Conservation (phyloP, 2,113 vertebrate genomes). For the Psittacula cyanocephala region DNA sequence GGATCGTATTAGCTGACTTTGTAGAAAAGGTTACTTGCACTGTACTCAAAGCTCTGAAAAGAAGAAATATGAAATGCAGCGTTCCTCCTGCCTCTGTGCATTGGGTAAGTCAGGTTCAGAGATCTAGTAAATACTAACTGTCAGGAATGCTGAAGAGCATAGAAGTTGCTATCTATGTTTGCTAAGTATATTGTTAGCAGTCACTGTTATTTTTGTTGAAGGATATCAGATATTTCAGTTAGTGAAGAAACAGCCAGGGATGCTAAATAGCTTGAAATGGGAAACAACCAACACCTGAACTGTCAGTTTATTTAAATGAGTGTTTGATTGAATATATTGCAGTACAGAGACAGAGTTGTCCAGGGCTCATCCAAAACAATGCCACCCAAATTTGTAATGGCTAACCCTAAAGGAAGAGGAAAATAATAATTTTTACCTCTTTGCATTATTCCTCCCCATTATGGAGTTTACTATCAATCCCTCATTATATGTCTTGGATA, state of each 20-base stretch:
- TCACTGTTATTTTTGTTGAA: neutral
- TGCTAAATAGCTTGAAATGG: neutral
- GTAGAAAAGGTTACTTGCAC: neutral
- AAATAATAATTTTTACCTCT: conserved; percentile 28
- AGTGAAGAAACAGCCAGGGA: neutral
- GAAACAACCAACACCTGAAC: neutral
- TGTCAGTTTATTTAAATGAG: neutral
- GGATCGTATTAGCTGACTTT: neutral
- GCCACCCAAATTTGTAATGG: neutral
- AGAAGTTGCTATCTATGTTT: neutral
- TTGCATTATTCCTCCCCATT: neutral
- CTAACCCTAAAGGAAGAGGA: neutral
- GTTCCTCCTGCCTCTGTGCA: neutral
- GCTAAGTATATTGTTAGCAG: neutral
- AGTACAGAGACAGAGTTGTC: neutral
- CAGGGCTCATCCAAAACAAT: neutral
- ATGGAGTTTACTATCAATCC: neutral
- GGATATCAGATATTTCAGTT: neutral
- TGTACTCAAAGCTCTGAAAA: neutral
- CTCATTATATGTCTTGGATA: conserved; percentile 24
- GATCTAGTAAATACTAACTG: neutral
- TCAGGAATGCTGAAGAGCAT: neutral
- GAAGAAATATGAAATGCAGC: neutral
- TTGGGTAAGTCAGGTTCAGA: neutral
- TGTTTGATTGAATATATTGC: neutral